A percentile compares a stretch with the other conserved stretches of the same genome.
phyloP scores from a whole-genome alignment of 1,140 invertebrate species.

The Platyscapa corneri region DNA sequence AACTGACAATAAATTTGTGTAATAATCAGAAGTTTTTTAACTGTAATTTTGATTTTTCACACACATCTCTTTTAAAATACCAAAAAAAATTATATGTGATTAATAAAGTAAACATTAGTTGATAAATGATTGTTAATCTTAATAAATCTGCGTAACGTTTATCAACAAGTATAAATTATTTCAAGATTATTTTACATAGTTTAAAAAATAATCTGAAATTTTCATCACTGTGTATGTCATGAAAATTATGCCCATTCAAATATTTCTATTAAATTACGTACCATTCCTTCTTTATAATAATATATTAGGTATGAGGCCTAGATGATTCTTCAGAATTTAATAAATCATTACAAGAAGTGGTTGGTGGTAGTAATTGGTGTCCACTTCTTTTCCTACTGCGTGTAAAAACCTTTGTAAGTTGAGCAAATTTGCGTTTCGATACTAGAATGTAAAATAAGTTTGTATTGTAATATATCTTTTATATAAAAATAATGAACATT shows the following conservation, averaged over 20 bases:
- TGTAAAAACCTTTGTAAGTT: slow-evolving; percentile 85
- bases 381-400: slow-evolving; percentile 81
- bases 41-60: too few relatives aligned
- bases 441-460: slow-evolving; percentile 72
- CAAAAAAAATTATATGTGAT: too few relatives aligned
- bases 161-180: slow-evolving; percentile 55
- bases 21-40: too few relatives aligned
- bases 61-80: too few relatives aligned
- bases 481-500: neutral
- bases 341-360: slow-evolving; percentile 71
- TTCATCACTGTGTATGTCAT: slow-evolving; percentile 1
- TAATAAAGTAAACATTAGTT: neutral
- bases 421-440: slow-evolving; percentile 87
- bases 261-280: slow-evolving; percentile 30
- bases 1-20: too few relatives aligned
- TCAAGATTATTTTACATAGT: slow-evolving; percentile 28
- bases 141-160: slow-evolving; percentile 52
- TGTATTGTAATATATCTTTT: neutral
- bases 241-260: slow-evolving; percentile 9
- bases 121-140: neutral
- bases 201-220: slow-evolving; percentile 43
- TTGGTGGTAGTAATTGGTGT: slow-evolving; percentile 70
- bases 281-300: neutral
- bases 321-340: slow-evolving; percentile 71
- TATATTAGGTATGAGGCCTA: slow-evolving; percentile 33